Evolutionary conservation across 2,797 vertebrate genomes (phyloP), one percentile per base, ranked within the genome.

Genomic region (Podarcis lilfordi): DNA sequence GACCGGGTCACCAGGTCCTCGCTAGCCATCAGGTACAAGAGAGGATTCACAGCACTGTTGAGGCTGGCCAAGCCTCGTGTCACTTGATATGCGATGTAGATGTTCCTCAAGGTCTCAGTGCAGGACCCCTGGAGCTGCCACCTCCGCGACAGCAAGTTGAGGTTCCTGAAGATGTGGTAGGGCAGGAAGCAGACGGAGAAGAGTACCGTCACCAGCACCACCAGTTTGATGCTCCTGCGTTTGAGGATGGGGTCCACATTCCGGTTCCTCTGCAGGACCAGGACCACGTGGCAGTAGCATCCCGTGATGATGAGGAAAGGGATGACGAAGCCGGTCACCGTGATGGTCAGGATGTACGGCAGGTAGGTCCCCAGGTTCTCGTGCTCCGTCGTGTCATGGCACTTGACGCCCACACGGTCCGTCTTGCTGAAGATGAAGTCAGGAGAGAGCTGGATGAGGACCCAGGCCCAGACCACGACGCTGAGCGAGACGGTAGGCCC

Each of bases 151-250:
- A 88, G 29, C 83, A 98, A 91, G 76, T 98, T 98, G 1, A 98
- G 71, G 82, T 97, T 98, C 27, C 97, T 94, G 43, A 98, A 96
- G 29, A 97, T 32, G 74, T 98, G 97, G 89, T 98, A 98, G 0
- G 97, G 98, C 15, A 98, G 96, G 59, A 98, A 98, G 80, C 98
- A 98, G 78, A 98, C 64, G 0, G 96, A 97, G 88, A 98, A 98
- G 19, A 98, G 92, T 2, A 97, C 81, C 23, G 97, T 94, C 50
- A 98, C 92, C 0, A 98, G 90, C 23, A 97, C 71, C 1, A 96
- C 97, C 86, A 98, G 94, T 0, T 92, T 97, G 76, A 98, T 90
- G 80, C 97, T 98, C 3, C 96, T 96, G 85, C 95, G 96, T 89
- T 96, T 98, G 86, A 98, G 85, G 84, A 92, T 32, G 1, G 84